Conservation (phyloP, 1,140 invertebrate genomes). For the Antheraea mylitta region DNA sequence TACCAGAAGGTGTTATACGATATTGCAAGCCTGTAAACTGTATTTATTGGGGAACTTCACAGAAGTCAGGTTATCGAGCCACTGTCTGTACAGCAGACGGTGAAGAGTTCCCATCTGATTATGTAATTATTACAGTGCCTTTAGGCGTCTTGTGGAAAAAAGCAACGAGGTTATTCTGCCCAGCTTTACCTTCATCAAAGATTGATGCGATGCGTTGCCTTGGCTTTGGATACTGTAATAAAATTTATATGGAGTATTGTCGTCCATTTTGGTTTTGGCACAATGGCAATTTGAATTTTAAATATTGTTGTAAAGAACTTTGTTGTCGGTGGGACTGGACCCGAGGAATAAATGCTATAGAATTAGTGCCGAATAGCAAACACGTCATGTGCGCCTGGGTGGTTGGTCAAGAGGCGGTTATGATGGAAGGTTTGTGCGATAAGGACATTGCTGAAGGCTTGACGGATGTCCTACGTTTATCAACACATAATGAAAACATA, state of each 20-base stretch:
- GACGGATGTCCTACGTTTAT: constrained; percentile 80
- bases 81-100: constrained; percentile 82
- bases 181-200: constrained; percentile 84
- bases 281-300: constrained; percentile 79
- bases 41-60: constrained; percentile 81
- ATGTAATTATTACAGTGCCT: constrained; percentile 88
- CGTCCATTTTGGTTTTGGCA: constrained; percentile 86
- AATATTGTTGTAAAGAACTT: constrained; percentile 80
- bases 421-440: constrained; percentile 85
- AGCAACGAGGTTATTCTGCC: constrained; percentile 84
- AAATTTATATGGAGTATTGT: constrained; percentile 88
- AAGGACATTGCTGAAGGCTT: constrained; percentile 82
- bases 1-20: constrained; percentile 79
- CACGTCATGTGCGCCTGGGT: constrained; percentile 81
- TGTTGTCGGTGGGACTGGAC: constrained; percentile 82
- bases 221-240: constrained; percentile 85
- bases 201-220: constrained; percentile 84
- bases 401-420: constrained; percentile 82
- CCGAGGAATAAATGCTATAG: constrained; percentile 80
- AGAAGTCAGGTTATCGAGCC: constrained; percentile 73
- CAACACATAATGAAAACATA: constrained; percentile 80
- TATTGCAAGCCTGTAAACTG: constrained; percentile 83
- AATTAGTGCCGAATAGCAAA: constrained; percentile 81
- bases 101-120: constrained; percentile 85
- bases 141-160: constrained; percentile 87